Evolutionary conservation across 2,888 invertebrate species (phyloP).

Genomic region (Celastrina argiolus): DNA sequence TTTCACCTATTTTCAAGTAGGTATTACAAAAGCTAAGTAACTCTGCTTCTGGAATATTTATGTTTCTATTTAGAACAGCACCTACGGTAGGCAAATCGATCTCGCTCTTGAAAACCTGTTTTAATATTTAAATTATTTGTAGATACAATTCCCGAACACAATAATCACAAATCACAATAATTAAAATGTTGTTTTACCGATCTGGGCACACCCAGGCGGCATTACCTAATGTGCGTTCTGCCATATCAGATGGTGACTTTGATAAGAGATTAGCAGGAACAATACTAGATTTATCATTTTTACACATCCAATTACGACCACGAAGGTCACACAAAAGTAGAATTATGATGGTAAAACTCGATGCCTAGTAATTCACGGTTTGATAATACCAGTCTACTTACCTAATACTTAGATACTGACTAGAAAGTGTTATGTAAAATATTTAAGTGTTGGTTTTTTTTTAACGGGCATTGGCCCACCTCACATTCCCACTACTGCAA

Average conservation of each 20-base stretch:
- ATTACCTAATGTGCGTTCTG: conserved; percentile 3
- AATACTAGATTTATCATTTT: conserved; percentile 15
- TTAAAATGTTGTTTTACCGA: background rate
- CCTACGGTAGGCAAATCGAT: too few relatives aligned
- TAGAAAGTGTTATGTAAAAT: background rate
- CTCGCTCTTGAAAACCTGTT: too few relatives aligned
- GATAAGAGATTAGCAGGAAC: conserved; percentile 13
- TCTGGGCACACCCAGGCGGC: background rate
- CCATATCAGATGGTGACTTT: background rate
- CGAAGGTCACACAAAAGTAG: conserved; percentile 4
- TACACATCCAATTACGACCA: conserved; percentile 1
- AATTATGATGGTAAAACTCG: background rate
- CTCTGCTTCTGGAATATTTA: too few relatives aligned
- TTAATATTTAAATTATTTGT: too few relatives aligned
- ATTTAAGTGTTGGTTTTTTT: too few relatives aligned
- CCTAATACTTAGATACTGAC: too few relatives aligned
- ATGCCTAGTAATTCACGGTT: background rate
- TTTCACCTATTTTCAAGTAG: too few relatives aligned
- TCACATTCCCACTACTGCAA: too few relatives aligned
- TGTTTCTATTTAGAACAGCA: too few relatives aligned
- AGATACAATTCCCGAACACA: background rate
- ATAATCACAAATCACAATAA: background rate
- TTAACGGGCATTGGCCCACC: too few relatives aligned
- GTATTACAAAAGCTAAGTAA: too few relatives aligned
- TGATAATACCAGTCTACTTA: too few relatives aligned